These are phyloP conservation scores for Apamea monoglypha DNA, from an alignment of 2,888 invertebrate genomes.

Conservation along the genomic window DNA sequence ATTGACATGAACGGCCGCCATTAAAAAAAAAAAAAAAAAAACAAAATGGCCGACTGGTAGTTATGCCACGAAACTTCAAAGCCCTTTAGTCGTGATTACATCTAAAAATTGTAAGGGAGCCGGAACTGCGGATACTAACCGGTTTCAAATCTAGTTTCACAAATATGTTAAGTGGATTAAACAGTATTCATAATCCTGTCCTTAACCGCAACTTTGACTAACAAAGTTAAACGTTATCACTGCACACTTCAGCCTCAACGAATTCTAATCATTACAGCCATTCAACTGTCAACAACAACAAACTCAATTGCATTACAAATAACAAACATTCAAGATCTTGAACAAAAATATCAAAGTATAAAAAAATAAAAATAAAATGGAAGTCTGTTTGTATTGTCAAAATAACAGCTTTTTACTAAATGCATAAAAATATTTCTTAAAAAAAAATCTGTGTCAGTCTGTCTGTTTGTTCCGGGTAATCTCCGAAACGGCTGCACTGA, in stretches of 20 bases:
- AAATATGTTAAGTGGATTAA: not conserved
- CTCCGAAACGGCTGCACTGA: not conserved
- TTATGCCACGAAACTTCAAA: too few species aligned
- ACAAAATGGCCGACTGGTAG: too few species aligned
- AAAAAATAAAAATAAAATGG: not conserved
- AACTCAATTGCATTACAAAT: conserved; percentile 36
- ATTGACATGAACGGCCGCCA: too few species aligned
- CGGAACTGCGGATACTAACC: not conserved
- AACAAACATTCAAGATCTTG: conserved; percentile 25
- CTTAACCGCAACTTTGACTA: conserved; percentile 10
- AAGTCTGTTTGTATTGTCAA: not conserved
- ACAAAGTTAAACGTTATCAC: not conserved
- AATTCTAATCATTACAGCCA: conserved; percentile 1
- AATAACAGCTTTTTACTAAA: not conserved
- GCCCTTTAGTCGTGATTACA: not conserved
- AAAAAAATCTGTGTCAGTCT: not conserved
- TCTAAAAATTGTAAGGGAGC: not conserved
- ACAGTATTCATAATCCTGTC: not conserved
- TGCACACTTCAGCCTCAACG: not conserved
- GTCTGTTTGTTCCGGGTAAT: not conserved
- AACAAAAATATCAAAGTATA: conserved; percentile 1
- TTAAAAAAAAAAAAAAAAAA: too few species aligned
- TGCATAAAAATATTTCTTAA: not conserved
- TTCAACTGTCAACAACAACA: conserved; percentile 4
- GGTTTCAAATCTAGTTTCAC: conserved; percentile 7